Evolutionary conservation across 2,113 vertebrate species (phyloP).

Genomic region (Xenopus borealis): DNA sequence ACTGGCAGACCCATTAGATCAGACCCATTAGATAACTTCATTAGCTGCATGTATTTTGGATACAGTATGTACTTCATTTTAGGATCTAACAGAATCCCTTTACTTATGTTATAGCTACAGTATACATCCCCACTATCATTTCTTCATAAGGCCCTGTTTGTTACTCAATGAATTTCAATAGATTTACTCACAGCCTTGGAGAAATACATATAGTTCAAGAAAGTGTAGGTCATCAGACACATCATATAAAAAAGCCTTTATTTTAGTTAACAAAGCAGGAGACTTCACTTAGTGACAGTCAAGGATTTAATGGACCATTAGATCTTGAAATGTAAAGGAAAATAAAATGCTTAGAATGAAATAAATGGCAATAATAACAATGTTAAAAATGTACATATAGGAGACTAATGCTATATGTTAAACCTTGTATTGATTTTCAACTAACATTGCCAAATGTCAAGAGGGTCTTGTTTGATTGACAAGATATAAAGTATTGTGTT

Average conservation of each 20-base stretch:
- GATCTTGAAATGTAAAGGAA: conserved; percentile 16
- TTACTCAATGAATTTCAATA: no score
- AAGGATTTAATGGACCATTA: conserved; percentile 31
- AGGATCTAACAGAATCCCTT: no score
- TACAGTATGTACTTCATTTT: no score
- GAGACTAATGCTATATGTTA: conserved; percentile 17
- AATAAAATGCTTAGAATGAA: background rate
- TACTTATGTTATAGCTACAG: no score
- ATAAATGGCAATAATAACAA: background rate
- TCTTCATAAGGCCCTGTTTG: no score
- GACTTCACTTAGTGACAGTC: background rate
- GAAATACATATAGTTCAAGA: no score
- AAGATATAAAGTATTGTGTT: background rate
- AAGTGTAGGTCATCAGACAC: background rate
- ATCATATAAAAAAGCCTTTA: conserved; percentile 1
- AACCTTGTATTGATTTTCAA: conserved; percentile 18
- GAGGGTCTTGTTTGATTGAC: background rate
- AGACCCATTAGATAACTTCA: no score
- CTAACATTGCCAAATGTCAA: conserved; percentile 14
- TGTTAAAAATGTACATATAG: conserved; percentile 1
- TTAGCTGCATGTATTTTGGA: no score
- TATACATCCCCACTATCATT: no score
- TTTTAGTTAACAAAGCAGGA: conserved; percentile 11
- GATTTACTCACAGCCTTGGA: no score
- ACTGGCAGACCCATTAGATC: no score